Conservation (phyloP, 1,140 invertebrate species). For the Caenorhabditis remanei region DNA sequence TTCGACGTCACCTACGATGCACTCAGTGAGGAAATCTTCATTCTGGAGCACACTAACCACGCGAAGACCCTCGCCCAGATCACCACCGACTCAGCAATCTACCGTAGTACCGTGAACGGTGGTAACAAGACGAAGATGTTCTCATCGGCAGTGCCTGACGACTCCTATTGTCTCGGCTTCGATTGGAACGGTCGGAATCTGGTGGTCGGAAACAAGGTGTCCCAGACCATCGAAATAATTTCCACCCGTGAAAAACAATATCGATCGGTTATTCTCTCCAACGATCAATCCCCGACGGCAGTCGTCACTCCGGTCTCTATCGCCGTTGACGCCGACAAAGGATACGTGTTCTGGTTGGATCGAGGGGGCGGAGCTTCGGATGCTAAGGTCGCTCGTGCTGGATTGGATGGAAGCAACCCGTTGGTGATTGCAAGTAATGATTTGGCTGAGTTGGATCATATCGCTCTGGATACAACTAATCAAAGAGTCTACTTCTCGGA, state of each 20-base stretch:
- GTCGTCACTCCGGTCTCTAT: slow-evolving; percentile 90
- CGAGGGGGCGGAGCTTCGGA: slow-evolving; percentile 88
- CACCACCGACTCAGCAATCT: slow-evolving; percentile 73
- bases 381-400: slow-evolving; percentile 89
- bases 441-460: slow-evolving; percentile 83
- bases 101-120: slow-evolving; percentile 83
- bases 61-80: slow-evolving; percentile 80
- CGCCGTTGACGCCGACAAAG: slow-evolving; percentile 90
- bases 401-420: slow-evolving; percentile 90
- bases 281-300: slow-evolving; percentile 88
- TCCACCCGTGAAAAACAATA: slow-evolving; percentile 81
- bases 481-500: slow-evolving; percentile 90
- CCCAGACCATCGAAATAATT: slow-evolving; percentile 92
- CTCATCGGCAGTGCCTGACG: slow-evolving; percentile 86
- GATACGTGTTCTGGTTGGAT: slow-evolving; percentile 94
- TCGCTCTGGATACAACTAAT: slow-evolving; percentile 88
- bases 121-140: slow-evolving; percentile 88
- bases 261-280: slow-evolving; percentile 89
- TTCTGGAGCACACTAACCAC: slow-evolving; percentile 75
- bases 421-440: slow-evolving; percentile 77
- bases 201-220: slow-evolving; percentile 90
- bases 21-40: slow-evolving; percentile 82
- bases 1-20: slow-evolving; percentile 92
- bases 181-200: slow-evolving; percentile 96
- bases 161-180: slow-evolving; percentile 90